Evolutionary conservation across 2,888 invertebrate genomes (phyloP).

Genomic region (Standfussiana lucernea): DNA sequence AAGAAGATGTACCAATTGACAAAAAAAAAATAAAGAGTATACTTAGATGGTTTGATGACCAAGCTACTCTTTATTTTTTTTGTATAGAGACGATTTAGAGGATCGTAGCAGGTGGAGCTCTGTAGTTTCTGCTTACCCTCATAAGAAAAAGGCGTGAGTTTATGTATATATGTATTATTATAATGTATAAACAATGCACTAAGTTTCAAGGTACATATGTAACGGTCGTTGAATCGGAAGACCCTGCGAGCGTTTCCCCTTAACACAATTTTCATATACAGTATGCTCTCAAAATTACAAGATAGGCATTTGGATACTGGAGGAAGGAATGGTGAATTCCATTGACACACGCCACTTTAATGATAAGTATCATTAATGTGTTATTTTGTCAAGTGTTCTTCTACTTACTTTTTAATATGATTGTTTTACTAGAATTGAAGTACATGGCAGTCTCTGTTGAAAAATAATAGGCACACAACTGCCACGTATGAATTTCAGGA

Average conservation of each 20-base stretch:
- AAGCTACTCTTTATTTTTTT: not conserved
- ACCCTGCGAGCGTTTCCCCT: slow-evolving; percentile 72
- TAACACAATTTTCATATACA: slow-evolving; percentile 71
- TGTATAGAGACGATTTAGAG: not conserved
- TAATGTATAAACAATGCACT: slow-evolving; percentile 42
- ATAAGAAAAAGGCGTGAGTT: not conserved
- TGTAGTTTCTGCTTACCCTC: not conserved
- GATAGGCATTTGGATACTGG: slow-evolving; percentile 18
- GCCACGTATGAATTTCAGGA: not conserved
- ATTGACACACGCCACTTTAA: too few relatives aligned
- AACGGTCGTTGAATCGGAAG: slow-evolving; percentile 73
- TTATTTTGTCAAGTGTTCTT: too few relatives aligned
- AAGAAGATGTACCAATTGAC: not conserved
- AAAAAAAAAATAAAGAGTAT: not conserved
- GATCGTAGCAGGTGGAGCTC: not conserved
- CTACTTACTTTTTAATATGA: not conserved
- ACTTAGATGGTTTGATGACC: not conserved
- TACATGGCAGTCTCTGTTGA: not conserved
- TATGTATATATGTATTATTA: not conserved
- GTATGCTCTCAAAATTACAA: slow-evolving; percentile 59
- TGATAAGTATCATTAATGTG: too few relatives aligned
- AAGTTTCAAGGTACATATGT: slow-evolving; percentile 65
- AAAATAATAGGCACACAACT: not conserved
- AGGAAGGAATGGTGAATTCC: not conserved
- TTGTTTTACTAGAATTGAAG: not conserved